phyloP scores from a whole-genome alignment of 2,888 invertebrate species.

The Catocala sponsa region DNA sequence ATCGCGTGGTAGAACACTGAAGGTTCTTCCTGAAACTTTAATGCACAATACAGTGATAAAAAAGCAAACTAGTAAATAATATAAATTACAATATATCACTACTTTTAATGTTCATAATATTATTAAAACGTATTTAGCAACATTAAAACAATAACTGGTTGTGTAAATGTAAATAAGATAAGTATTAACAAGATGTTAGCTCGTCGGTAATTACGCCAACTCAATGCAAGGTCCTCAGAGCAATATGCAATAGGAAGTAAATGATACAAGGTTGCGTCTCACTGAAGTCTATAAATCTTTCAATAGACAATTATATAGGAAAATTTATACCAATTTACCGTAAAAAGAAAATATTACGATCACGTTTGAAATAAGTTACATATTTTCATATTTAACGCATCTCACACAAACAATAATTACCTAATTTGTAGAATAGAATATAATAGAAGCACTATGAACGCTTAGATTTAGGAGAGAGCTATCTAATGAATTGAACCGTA shows the following conservation, averaged over 20 bases:
- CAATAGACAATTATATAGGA: slow-evolving; percentile 60
- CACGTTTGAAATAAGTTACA: slow-evolving; percentile 6
- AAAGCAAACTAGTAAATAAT: background rate
- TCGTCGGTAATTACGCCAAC: slow-evolving; percentile 69
- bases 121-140: slow-evolving; percentile 25
- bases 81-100: too few species aligned
- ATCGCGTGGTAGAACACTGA: slow-evolving; percentile 72
- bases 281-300: slow-evolving; percentile 67
- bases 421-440: too few species aligned
- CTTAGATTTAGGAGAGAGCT: too few species aligned
- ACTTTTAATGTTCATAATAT: slow-evolving; percentile 5
- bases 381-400: background rate
- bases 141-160: slow-evolving; percentile 46
- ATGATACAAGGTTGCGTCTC: slow-evolving; percentile 69
- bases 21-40: slow-evolving; percentile 75
- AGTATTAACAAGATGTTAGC: slow-evolving; percentile 60
- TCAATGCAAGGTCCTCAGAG: slow-evolving; percentile 75
- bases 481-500: too few species aligned
- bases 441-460: too few species aligned
- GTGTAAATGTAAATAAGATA: slow-evolving; percentile 63
- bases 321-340: slow-evolving; percentile 49
- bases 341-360: slow-evolving; percentile 26
- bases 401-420: too few species aligned
- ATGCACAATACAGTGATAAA: slow-evolving; percentile 22
- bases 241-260: slow-evolving; percentile 81